Conservation (phyloP, 2,888 invertebrate genomes). For the Hesperia comma region DNA sequence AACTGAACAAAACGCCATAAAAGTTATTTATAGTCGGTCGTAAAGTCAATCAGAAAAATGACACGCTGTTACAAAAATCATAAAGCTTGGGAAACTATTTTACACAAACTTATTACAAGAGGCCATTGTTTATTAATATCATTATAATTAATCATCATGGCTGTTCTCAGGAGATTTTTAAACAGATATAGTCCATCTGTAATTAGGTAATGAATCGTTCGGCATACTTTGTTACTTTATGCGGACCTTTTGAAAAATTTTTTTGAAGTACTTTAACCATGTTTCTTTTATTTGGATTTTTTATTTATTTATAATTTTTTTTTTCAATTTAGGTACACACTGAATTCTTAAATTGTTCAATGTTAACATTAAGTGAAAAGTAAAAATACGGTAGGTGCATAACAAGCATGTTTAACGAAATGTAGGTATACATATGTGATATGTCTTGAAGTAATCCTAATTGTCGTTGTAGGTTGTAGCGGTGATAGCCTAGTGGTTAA, state of each 20-base stretch:
- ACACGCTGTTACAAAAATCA: constrained; percentile 17
- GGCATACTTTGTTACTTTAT: not conserved
- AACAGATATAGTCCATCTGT: not conserved
- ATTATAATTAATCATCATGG: constrained; percentile 21
- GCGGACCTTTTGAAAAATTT: not conserved
- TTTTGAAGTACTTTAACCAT: too few species aligned
- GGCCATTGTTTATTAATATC: constrained; percentile 27
- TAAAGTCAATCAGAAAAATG: constrained; percentile 3
- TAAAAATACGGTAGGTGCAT: too few species aligned
- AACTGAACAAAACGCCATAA: not conserved
- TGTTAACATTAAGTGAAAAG: too few species aligned
- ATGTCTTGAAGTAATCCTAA: too few species aligned
- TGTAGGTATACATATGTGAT: too few species aligned
- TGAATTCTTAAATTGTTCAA: too few species aligned
- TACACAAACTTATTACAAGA: constrained; percentile 25
- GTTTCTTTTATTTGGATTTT: too few species aligned
- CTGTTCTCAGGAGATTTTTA: constrained; percentile 16
- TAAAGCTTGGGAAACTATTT: constrained; percentile 20
- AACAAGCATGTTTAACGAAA: too few species aligned
- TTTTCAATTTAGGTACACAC: too few species aligned
- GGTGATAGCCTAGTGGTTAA: too few species aligned
- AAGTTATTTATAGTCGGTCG: not conserved
- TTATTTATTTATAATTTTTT: too few species aligned
- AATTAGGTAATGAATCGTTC: constrained; percentile 11
- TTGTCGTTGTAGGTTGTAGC: too few species aligned